Base-by-base conservation (phyloP, 2,113 vertebrate genomes). In the Macquaria australasica region DNA sequence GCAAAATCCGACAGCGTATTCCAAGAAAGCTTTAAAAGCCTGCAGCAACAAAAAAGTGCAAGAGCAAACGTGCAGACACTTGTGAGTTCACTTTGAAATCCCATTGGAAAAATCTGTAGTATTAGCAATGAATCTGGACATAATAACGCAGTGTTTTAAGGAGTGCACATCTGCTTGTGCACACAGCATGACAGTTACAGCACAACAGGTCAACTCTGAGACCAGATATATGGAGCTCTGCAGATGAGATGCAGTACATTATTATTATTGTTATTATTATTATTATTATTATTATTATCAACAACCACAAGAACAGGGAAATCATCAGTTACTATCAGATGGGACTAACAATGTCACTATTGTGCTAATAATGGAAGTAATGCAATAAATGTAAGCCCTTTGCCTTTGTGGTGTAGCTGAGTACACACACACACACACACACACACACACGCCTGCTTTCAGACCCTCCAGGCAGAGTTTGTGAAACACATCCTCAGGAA, bases 401-500 rank as follows among this genome's bases (percentile, higher is more conserved):
- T 64, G 18, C 34, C 59, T 56, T 50, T 62, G 31, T n/a, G 37
- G 12, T 39, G 20, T 25, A 20, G 59, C 50, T 25, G 37, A 37
- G 25, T 45, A 45, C 9, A 66, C 23, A 34, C 41, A 48, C 25
- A 39, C 73, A 51, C 68, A 53, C 63, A 71, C 6, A n/a, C 37
- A 37, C 73, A 51, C 68, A 53, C 63, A 70, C 6, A n/a, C 28
- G 3, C 31, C 8, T 37, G 1, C 37, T 41, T 39, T n/a, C 8
- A 23, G 41, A 50, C n/a, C 50, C 85, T 84, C 23, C 43, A 72
- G 68, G 76, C 77, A 48, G 55, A 64, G 48, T 79, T 73, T 48
- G 73, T 86, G 77, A 76, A 74, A 75, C 58, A 82, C 55, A 82
- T 82, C 48, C 69, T 82, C 2, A 69, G 83, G 89, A 90, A 88